Evolutionary conservation across 2,888 invertebrate species (phyloP), one percentile per base, ranked within the genome.

Genomic region (Chrysotoxum bicinctum): DNA sequence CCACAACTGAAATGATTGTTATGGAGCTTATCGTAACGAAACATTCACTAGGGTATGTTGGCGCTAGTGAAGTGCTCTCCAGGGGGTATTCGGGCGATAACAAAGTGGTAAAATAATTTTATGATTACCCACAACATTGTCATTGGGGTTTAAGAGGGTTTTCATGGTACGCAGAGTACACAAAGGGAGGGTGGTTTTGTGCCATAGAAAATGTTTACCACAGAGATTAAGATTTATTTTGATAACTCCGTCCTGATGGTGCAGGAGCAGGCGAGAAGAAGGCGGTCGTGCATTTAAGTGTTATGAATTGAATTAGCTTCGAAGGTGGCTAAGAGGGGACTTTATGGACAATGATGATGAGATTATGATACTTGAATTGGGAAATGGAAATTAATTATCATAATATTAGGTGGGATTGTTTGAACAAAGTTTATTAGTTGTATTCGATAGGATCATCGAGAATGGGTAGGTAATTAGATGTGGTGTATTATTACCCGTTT

Each of bases 21-120:
- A 85, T 81, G 81, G 85, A 54, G 85, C 85, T 85, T 85, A 85
- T 85, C 85, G 85, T 73, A 52, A 16, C 50, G 30, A 43, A 85
- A 85, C 85, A 85, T 76, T 85, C 85, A 50, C 50, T n/a, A 6
- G 1, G 7, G 54, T 19, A 16, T 40, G 16, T 50, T n/a, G 56
- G 45, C 45, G 43, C 26, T 37, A 35, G 68, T 54, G 48, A 73
- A 76, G 73, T 81, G 64, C 80, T 62, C 81, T 73, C 69, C 54
- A n/a, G 81, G 69, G 84, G 85, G 54, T 76, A 70, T 73, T 77
- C 48, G 83, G 45, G 62, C 73, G 72, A 85, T 85, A 84, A 84
- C 75, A 70, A 80, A 84, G 84, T 84, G 84, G 80, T 85, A 77
- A 85, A 85, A 81, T 85, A 73, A 81, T 85, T 85, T 85, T 85